Evolutionary conservation across 2,888 invertebrate species (phyloP).

Genomic region (Scelioninae gen. 1): DNA sequence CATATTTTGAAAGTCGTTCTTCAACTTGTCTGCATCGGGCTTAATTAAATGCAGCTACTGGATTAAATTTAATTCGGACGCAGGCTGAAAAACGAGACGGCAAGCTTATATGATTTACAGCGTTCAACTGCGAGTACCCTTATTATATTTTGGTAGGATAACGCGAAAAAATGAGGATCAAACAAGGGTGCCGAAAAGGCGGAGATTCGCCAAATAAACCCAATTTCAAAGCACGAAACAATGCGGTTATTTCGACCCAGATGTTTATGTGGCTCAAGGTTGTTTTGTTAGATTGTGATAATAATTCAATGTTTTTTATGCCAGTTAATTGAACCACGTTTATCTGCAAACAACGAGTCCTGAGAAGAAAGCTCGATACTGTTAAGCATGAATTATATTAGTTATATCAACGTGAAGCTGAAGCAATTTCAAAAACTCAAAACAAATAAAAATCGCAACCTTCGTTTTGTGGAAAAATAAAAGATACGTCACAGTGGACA

Average conservation of each 20-base stretch:
- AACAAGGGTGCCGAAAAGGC: neutral
- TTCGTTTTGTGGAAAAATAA: constrained; percentile 72
- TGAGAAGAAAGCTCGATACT: constrained; percentile 5
- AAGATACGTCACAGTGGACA: constrained; percentile 68
- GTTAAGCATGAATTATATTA: constrained; percentile 10
- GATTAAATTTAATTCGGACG: constrained; percentile 51
- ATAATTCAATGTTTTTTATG: constrained; percentile 8
- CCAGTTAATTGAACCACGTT: constrained; percentile 25
- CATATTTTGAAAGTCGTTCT: constrained; percentile 30
- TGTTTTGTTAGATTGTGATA: neutral
- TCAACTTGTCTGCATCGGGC: constrained; percentile 40
- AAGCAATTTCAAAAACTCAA: constrained; percentile 39
- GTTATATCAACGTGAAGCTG: neutral
- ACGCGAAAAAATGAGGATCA: constrained; percentile 18
- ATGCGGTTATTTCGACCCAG: constrained; percentile 9
- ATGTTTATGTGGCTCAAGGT: constrained; percentile 10
- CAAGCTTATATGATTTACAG: constrained; percentile 50
- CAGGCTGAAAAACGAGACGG: constrained; percentile 47
- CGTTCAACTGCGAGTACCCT: constrained; percentile 33
- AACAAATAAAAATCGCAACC: constrained; percentile 81
- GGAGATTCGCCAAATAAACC: constrained; percentile 10
- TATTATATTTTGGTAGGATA: constrained; percentile 48
- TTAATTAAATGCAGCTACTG: constrained; percentile 46
- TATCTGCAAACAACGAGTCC: constrained; percentile 18
- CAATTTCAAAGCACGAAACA: constrained; percentile 1